phyloP scores from a whole-genome alignment of 2,888 invertebrate species.

The Caenorhabditis sp. region DNA sequence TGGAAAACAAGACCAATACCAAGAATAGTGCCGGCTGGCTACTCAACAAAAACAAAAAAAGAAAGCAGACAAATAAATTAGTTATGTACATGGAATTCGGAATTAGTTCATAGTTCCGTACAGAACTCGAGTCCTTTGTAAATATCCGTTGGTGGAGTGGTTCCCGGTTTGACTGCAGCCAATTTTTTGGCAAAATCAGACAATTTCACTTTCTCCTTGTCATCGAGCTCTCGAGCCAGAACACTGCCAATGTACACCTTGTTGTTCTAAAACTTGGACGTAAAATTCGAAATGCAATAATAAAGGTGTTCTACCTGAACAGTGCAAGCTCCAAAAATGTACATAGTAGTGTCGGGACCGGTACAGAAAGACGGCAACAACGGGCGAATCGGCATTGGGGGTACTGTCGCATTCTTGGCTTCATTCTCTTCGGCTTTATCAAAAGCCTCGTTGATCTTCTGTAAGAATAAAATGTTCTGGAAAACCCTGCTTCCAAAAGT shows the following conservation, averaged over 20 bases:
- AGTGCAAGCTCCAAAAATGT: conserved; percentile 75
- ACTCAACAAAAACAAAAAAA: neutral
- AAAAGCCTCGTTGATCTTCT: conserved; percentile 75
- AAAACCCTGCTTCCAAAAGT: neutral
- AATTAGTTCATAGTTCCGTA: conserved; percentile 67
- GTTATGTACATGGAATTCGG: neutral
- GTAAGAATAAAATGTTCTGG: conserved; percentile 19
- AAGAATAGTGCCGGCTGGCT: too few relatives aligned
- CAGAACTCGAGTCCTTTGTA: conserved; percentile 72
- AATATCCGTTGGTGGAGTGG: conserved; percentile 55
- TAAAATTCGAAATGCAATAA: neutral
- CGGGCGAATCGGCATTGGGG: conserved; percentile 74
- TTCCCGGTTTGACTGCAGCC: conserved; percentile 54
- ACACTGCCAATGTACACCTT: conserved; percentile 75
- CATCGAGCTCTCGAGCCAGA: conserved; percentile 72
- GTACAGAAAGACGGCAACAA: conserved; percentile 73
- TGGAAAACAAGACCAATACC: neutral
- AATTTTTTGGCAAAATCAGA: conserved; percentile 71
- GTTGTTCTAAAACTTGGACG: conserved; percentile 66
- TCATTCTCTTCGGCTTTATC: conserved; percentile 72
- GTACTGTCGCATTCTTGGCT: conserved; percentile 66
- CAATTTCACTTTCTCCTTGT: conserved; percentile 71
- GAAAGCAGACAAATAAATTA: conserved; percentile 5
- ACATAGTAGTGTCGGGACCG: conserved; percentile 74
- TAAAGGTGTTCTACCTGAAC: conserved; percentile 66